phyloP scores from a whole-genome alignment of 1,140 invertebrate genomes.

The Eulimnadia texana region DNA sequence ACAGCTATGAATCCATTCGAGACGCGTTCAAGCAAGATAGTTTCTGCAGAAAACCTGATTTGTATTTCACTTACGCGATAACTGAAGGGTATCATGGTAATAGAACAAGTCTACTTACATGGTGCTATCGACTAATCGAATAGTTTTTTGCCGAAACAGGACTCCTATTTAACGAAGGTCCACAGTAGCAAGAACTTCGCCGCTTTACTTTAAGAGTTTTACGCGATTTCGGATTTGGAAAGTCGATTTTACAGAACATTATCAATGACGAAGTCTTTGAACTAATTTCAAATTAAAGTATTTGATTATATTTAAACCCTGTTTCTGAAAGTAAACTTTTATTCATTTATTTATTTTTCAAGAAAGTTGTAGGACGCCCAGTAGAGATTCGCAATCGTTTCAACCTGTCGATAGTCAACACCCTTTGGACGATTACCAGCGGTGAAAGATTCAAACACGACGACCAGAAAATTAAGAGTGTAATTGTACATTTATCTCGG shows the following conservation, averaged over 20 bases:
- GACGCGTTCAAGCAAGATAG: conserved; percentile 16
- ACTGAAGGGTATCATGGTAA: background rate
- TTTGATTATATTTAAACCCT: too few relatives aligned
- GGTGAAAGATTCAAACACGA: background rate
- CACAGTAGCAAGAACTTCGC: background rate
- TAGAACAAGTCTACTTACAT: background rate
- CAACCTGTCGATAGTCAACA: background rate
- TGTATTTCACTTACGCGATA: background rate
- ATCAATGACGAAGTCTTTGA: background rate
- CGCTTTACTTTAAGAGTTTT: background rate
- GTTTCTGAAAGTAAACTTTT: background rate
- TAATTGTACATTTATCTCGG: background rate
- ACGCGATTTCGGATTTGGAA: background rate
- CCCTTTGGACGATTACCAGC: conserved; percentile 1
- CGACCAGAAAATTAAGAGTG: background rate
- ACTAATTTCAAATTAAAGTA: background rate
- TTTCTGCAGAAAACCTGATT: conserved; percentile 12
- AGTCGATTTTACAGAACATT: background rate
- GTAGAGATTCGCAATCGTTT: background rate
- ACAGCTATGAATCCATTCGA: conserved; percentile 3
- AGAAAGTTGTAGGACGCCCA: background rate
- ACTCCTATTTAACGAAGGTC: background rate
- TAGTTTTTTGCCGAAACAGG: background rate
- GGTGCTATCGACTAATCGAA: too few relatives aligned
- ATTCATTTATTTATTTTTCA: background rate